Conservation (phyloP, 2,113 vertebrate species). For the Pollimyrus isidori region DNA sequence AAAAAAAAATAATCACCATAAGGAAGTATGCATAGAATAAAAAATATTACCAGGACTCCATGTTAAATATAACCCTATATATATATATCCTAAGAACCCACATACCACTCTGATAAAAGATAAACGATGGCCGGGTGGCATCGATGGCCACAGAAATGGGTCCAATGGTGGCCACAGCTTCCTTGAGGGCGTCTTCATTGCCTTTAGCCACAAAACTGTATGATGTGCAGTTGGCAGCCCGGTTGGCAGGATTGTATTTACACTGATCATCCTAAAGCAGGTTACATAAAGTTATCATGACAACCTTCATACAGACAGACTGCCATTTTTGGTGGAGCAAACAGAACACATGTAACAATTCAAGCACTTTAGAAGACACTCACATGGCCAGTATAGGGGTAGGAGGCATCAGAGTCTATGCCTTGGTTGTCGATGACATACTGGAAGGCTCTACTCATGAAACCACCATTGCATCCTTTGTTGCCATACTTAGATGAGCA, state of each 20-base stretch:
- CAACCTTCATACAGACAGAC: neutral
- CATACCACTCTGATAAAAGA: conserved; percentile 66
- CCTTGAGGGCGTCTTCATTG: conserved; percentile 59
- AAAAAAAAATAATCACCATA: too few relatives aligned
- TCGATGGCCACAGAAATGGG: conserved; percentile 82
- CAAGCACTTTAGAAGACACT: conserved; percentile 11
- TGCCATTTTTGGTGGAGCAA: neutral
- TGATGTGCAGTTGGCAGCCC: conserved; percentile 71
- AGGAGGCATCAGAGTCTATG: conserved; percentile 57
- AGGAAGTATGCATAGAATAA: too few relatives aligned
- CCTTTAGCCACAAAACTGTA: conserved; percentile 51
- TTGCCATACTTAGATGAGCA: conserved; percentile 61
- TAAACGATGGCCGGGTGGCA: conserved; percentile 60
- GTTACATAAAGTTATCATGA: neutral
- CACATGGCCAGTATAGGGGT: conserved; percentile 54
- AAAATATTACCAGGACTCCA: too few relatives aligned
- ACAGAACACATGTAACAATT: neutral
- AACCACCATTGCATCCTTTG: conserved; percentile 60
- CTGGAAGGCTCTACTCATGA: conserved; percentile 46
- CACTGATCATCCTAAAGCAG: conserved; percentile 61
- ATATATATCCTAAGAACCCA: too few relatives aligned
- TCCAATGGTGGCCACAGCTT: conserved; percentile 66
- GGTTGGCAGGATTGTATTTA: conserved; percentile 51
- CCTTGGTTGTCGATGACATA: conserved; percentile 64
- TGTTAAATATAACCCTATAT: too few relatives aligned